phyloP scores from a whole-genome alignment of 2,797 vertebrate genomes.

The Pseudochirops cupreus region DNA sequence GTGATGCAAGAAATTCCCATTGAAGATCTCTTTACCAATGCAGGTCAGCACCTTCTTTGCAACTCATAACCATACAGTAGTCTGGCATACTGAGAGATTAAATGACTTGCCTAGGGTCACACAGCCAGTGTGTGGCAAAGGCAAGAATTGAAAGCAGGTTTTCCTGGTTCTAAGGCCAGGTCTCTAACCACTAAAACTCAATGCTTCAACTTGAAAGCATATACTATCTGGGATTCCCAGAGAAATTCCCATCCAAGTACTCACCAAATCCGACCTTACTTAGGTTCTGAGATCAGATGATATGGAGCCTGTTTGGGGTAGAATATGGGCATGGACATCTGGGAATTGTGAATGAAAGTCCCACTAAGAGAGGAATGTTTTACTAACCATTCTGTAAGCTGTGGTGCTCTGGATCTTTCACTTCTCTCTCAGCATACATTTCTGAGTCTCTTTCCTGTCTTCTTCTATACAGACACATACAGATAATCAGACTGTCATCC shows the following conservation, averaged over 20 bases:
- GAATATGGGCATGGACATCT: background rate
- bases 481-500: background rate
- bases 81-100: background rate
- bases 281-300: background rate
- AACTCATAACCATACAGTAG: background rate
- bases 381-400: background rate
- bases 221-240: background rate
- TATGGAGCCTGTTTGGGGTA: background rate
- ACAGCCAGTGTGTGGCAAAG: background rate
- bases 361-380: background rate
- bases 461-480: background rate
- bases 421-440: background rate
- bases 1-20: background rate
- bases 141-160: background rate
- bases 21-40: background rate
- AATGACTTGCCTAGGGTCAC: background rate
- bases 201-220: background rate
- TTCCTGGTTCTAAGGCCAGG: background rate
- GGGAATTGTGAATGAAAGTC: background rate
- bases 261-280: background rate
- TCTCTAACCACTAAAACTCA: background rate
- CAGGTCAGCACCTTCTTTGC: background rate
- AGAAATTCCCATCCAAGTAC: background rate
- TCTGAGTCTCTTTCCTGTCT: background rate
- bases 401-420: background rate